These are phyloP conservation scores for Halcyon malimbica DNA, from an alignment of 2,113 vertebrate species.

Conservation along the genomic window DNA sequence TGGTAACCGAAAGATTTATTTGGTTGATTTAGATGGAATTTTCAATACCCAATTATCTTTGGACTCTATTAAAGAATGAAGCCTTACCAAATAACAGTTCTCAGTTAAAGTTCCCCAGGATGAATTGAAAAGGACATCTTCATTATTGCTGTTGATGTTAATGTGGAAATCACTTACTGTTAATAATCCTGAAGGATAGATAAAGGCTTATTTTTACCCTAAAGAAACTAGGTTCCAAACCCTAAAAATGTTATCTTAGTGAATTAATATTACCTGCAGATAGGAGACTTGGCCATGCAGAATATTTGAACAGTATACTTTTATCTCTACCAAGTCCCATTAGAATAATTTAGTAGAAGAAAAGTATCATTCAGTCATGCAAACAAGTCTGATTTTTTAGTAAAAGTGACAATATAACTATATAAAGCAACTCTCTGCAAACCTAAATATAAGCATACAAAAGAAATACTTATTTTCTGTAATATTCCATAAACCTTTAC, in stretches of 20 bases:
- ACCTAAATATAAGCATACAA: neutral
- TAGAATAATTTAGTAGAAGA: slow-evolving; percentile 41
- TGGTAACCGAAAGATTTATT: slow-evolving; percentile 73
- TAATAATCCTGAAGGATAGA: slow-evolving; percentile 65
- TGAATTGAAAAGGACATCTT: slow-evolving; percentile 69
- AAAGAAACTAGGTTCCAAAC: slow-evolving; percentile 42
- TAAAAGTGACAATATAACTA: neutral
- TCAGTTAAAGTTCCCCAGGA: slow-evolving; percentile 35
- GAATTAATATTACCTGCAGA: slow-evolving; percentile 52
- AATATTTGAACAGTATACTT: slow-evolving; percentile 56
- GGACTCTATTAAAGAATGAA: slow-evolving; percentile 66
- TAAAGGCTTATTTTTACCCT: slow-evolving; percentile 60
- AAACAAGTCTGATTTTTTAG: slow-evolving; percentile 8
- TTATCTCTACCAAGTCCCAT: slow-evolving; percentile 29
- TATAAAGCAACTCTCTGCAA: neutral
- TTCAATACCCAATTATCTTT: slow-evolving; percentile 70
- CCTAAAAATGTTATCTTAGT: slow-evolving; percentile 60
- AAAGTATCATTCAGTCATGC: slow-evolving; percentile 43
- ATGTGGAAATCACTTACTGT: slow-evolving; percentile 60
- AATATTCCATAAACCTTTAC: neutral
- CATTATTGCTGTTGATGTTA: slow-evolving; percentile 70
- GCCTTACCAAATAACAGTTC: slow-evolving; percentile 58
- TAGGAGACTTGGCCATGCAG: slow-evolving; percentile 29
- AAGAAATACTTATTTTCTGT: slow-evolving; percentile 19
- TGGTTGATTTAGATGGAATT: slow-evolving; percentile 76